Evolutionary conservation across 2,888 invertebrate genomes (phyloP), one percentile per base, ranked within the genome.

Genomic region (Saturnia pavonia): DNA sequence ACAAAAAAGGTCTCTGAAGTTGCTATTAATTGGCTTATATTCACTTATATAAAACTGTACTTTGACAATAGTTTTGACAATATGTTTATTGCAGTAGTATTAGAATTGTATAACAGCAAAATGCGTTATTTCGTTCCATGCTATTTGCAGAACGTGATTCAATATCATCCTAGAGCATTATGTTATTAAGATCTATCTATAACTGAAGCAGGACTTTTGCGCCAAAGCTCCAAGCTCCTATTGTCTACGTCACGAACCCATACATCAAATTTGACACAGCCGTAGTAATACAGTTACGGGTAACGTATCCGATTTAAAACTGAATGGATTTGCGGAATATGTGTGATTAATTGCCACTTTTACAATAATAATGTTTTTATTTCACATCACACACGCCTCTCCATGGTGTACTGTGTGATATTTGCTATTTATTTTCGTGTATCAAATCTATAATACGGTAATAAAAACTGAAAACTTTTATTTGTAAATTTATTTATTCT

Each of bases 171-270:
- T 74, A 72, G 69, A 76, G 89, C 73, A 88, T 91, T 89, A 89
- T 76, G 77, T 77, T 79, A 78, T 82, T 78, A 84, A 76, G 69
- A 68, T 71, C 69, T 71, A 68, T 71, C 69, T 71, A 72, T 71
- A 68, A 72, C 45, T 25, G 68, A 72, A 75, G 75, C 78, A 75
- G 78, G 77, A 67, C 70, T 76, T 73, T 67, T 51, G 27, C 65
- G 70, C 83, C 84, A 85, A 85, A 82, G 74, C 74, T 75, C 75
- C 75, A 34, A 65, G 40, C 74, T 77, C 74, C 82, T 77, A 87
- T 91, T 91, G 91, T 91, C 78, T 74, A 72, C 78, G 82, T 87
- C 91, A 91, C 91, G 91, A 78, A 82, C 83, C 75, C 80, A 83
- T 88, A 76, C 81, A 82, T 88, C 85, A 87, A 77, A 80, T 80